Conservation (phyloP, 64 coral and sea anemone genomes). For the Hydrozoanthus tunicans region DNA sequence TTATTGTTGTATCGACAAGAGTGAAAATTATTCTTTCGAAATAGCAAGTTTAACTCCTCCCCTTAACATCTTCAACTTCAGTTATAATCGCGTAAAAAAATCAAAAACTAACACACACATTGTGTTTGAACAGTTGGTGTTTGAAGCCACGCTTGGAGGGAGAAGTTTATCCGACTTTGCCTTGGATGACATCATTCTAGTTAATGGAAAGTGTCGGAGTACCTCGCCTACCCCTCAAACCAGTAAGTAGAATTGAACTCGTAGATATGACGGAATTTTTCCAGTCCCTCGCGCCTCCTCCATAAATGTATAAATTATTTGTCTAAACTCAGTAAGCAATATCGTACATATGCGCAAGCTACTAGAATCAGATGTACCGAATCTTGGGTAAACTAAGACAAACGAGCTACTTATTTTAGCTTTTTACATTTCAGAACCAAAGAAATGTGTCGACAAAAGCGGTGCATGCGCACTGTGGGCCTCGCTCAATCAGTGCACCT, state of each 20-base stretch:
- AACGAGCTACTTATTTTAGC: not conserved
- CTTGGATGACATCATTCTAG: conserved; percentile 37
- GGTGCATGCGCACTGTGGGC: conserved; percentile 35
- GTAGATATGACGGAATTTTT: no score
- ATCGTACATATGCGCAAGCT: no score
- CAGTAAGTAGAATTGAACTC: not conserved
- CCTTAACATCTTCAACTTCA: not conserved
- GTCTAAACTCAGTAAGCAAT: no score
- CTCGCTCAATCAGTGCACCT: conserved; percentile 8
- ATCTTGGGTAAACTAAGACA: no score
- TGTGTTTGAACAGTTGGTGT: not conserved
- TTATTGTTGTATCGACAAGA: no score
- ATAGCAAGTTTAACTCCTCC: no score
- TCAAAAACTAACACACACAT: not conserved
- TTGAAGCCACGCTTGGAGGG: conserved; percentile 40
- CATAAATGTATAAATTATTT: no score
- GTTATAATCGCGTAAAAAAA: not conserved
- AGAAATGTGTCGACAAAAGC: conserved; percentile 11
- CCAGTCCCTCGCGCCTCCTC: no score
- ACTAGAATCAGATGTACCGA: no score
- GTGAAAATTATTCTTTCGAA: no score
- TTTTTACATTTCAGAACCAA: conserved; percentile 6
- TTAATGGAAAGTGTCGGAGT: not conserved
- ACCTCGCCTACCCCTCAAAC: not conserved
- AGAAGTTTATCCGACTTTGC: conserved; percentile 22